Evolutionary conservation across 2,888 invertebrate genomes (phyloP).

Genomic region (Stenoptilia bipunctidactyla): DNA sequence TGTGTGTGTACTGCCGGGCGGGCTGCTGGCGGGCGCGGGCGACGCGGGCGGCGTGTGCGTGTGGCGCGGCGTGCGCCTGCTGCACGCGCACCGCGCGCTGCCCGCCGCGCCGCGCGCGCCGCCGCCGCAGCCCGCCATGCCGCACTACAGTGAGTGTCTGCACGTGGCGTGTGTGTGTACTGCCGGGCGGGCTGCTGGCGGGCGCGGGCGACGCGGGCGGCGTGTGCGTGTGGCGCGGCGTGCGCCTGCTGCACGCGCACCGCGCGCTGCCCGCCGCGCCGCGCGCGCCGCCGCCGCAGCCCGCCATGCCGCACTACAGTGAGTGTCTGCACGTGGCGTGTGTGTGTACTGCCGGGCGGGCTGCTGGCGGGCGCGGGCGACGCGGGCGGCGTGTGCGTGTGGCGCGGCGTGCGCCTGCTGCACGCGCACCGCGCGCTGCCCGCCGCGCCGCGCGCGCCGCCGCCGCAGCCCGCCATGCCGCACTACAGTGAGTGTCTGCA

Average conservation of each 20-base stretch:
- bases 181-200: constrained; percentile 24
- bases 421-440: constrained; percentile 86
- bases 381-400: constrained; percentile 20
- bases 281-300: constrained; percentile 48
- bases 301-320: constrained; percentile 56
- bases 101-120: constrained; percentile 65
- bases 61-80: constrained; percentile 81
- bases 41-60: constrained; percentile 67
- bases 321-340: constrained; percentile 24
- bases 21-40: constrained; percentile 4
- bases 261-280: constrained; percentile 80
- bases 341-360: no score
- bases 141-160: constrained; percentile 44
- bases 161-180: constrained; percentile 30
- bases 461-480: constrained; percentile 55
- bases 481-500: constrained; percentile 40
- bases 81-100: constrained; percentile 86
- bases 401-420: constrained; percentile 54
- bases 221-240: constrained; percentile 84
- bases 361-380: no score
- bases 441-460: constrained; percentile 43
- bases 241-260: constrained; percentile 78
- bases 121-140: constrained; percentile 56
- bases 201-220: constrained; percentile 35
- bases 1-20: constrained; percentile 31